Evolutionary conservation across 2,888 invertebrate genomes (phyloP), one percentile per base, ranked within the genome.

Genomic region (Exephanes ischioxanthus): DNA sequence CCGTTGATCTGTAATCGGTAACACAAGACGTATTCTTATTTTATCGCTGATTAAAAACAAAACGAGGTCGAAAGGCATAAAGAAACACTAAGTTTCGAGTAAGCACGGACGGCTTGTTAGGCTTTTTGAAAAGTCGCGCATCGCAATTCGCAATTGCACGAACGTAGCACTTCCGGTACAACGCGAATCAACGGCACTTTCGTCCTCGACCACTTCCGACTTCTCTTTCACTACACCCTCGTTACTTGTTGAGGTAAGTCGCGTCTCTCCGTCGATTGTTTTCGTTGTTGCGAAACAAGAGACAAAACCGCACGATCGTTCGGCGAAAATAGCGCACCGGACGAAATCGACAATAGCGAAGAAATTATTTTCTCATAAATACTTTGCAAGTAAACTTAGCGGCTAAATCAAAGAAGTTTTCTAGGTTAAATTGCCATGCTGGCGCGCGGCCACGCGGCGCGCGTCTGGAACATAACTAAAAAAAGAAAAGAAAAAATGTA

Each of bases 161-260:
- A 14, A 58, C 2, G 26, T 26, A 22, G 19, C 4, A 26, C 51
- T 84, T 84, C 75, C 84, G 84, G 63, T 58, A 51, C 68, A 19
- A 37, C 30, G 48, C 68, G 53, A 53, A 41, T 63, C 79, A 19
- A 9, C 22, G 3, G 9, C n/a, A 51, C n/a, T 61, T 0, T 7
- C 30, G 16, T 3, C 0, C 9, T 75, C 26, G 68, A 66, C 55
- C 26, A 81, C 68, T 87, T 89, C 88, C 90, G 89, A 61, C 86
- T 88, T 84, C 88, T 92, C 90, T 88, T 87, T 87, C 93, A 94
- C 93, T 93, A 89, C 91, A 92, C 91, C 91, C 88, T 87, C 90
- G 88, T 86, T 87, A 89, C 68, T 91, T 89, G 94, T 94, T 89
- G 88, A 93, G 94, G 94, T 94, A 91, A 71, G 94, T 89, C 77